These are phyloP conservation scores for Ennomos quercinarius DNA, from an alignment of 2,888 invertebrate genomes.

Conservation along the genomic window DNA sequence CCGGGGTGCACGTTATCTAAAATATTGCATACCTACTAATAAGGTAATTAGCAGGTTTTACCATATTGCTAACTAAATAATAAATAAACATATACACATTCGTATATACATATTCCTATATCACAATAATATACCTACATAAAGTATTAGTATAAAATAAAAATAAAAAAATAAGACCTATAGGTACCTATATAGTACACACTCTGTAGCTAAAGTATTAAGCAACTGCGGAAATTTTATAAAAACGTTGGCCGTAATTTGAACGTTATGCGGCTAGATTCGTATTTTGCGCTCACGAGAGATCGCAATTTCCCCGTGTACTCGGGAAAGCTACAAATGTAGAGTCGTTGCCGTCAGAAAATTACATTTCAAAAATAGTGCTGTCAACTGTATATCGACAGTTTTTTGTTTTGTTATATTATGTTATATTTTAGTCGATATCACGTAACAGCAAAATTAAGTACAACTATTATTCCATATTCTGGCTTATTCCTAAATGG, in stretches of 20 bases:
- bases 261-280: slow-evolving; percentile 76
- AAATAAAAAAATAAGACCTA: neutral
- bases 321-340: slow-evolving; percentile 85
- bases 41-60: too few species aligned
- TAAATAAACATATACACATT: too few species aligned
- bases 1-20: too few species aligned
- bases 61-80: too few species aligned
- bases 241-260: slow-evolving; percentile 77
- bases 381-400: slow-evolving; percentile 42
- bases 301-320: slow-evolving; percentile 83
- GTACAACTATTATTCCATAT: too few species aligned
- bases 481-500: too few species aligned
- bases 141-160: too few species aligned
- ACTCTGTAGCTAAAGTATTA: slow-evolving; percentile 23
- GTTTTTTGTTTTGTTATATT: slow-evolving; percentile 17
- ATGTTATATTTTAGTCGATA: neutral
- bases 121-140: too few species aligned
- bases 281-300: slow-evolving; percentile 71
- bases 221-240: slow-evolving; percentile 60
- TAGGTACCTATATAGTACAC: too few species aligned
- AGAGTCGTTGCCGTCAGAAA: slow-evolving; percentile 80
- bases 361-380: slow-evolving; percentile 84
- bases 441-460: too few species aligned
- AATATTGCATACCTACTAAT: too few species aligned
- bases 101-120: too few species aligned